Percentiles rank a stretch among this genome's conserved stretches.
Evolutionary conservation across 2,888 invertebrate genomes (phyloP).

Genomic region (Scaptomyza reducta): DNA sequence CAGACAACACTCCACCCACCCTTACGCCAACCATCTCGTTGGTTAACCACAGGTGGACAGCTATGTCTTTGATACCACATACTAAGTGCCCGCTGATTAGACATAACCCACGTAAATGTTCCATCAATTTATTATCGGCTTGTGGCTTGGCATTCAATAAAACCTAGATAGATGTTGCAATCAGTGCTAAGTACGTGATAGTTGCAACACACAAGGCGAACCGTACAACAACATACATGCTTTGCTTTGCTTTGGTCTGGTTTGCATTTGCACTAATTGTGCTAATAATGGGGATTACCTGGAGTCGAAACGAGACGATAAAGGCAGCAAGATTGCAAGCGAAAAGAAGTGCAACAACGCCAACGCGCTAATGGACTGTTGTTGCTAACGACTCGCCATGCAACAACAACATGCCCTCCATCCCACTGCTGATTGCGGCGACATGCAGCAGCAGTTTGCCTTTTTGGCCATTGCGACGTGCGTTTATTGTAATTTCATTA

Average conservation of each 20-base stretch:
- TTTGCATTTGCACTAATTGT: constrained; percentile 66
- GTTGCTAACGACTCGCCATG: constrained; percentile 58
- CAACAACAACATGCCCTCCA: background rate
- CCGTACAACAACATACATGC: constrained; percentile 34
- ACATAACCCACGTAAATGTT: constrained; percentile 55
- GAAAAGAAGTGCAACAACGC: constrained; percentile 44
- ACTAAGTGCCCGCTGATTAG: constrained; percentile 51
- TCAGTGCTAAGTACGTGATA: constrained; percentile 72
- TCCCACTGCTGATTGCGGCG: constrained; percentile 44
- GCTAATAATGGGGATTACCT: constrained; percentile 78
- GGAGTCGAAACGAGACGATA: constrained; percentile 22
- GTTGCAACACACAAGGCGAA: background rate
- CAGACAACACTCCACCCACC: background rate
- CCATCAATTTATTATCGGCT: constrained; percentile 50
- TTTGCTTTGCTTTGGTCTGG: constrained; percentile 18
- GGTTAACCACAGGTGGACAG: constrained; percentile 39
- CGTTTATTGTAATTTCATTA: constrained; percentile 80
- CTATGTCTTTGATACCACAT: constrained; percentile 2
- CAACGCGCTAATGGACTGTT: constrained; percentile 72
- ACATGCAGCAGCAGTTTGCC: constrained; percentile 43
- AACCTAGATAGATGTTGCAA: constrained; percentile 34
- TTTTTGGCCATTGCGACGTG: constrained; percentile 52
- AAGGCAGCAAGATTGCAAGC: constrained; percentile 23
- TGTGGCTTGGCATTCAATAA: constrained; percentile 42
- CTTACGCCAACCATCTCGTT: too few relatives aligned